A percentile compares a stretch with the other conserved stretches of the same genome.
Evolutionary conservation across 2,797 vertebrate species (phyloP).

Genomic region (Pteronotus mesoamericanus): DNA sequence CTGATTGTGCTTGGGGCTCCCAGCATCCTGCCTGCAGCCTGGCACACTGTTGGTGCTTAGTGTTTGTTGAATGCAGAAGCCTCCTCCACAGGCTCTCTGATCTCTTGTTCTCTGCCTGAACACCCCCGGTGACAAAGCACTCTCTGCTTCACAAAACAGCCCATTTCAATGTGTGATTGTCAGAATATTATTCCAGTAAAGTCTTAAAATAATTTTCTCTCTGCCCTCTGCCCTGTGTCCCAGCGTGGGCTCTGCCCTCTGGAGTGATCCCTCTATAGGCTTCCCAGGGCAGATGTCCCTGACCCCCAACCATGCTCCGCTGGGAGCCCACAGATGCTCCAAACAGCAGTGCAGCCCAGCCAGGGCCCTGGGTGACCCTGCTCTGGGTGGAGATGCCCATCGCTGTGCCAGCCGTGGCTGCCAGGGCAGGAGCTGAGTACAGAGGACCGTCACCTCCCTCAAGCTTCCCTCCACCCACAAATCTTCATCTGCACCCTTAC

Average conservation of each 20-base stretch:
- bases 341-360: accelerated
- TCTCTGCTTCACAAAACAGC: background rate
- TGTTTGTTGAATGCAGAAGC: background rate
- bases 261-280: background rate
- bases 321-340: background rate
- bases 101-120: background rate
- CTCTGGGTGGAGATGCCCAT: background rate
- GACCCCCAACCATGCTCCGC: background rate
- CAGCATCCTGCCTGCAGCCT: background rate
- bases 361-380: no score
- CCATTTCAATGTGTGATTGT: background rate
- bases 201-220: background rate
- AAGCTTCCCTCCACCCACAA: background rate
- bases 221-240: background rate
- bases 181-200: background rate
- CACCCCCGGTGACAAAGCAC: background rate
- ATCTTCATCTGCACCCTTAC: no score
- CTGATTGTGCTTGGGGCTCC: background rate
- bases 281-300: background rate
- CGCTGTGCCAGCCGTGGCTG: background rate
- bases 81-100: background rate
- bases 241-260: background rate
- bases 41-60: background rate
- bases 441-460: accelerated
- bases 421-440: accelerated